Conservation (phyloP, 2,888 invertebrate species). For the Scaeva pyrastri region DNA sequence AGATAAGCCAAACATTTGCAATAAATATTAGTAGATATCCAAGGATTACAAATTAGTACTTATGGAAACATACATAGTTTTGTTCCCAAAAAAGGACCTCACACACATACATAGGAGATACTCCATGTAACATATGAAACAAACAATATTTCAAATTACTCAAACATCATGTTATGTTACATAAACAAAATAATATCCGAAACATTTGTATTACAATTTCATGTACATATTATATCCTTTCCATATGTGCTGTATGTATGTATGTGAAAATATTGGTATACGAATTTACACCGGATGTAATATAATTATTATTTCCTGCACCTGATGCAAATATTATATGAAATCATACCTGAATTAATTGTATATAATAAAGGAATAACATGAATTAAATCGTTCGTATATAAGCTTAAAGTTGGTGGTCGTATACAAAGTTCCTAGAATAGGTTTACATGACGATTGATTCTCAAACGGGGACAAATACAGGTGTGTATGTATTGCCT, state of each 20-base stretch:
- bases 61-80: not conserved
- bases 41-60: not conserved
- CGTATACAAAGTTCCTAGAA: not conserved
- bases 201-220: not conserved
- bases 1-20: not conserved
- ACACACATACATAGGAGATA: not conserved
- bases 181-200: not conserved
- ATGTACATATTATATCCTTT: not conserved
- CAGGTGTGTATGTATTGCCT: too few relatives aligned
- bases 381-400: not conserved
- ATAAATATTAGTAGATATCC: not conserved
- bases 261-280: not conserved
- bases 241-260: not conserved
- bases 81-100: not conserved
- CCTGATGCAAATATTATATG: not conserved
- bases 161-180: not conserved
- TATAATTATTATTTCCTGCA: not conserved
- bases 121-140: not conserved
- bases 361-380: constrained; percentile 13
- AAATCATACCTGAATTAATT: constrained; percentile 19
- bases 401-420: not conserved
- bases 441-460: not conserved
- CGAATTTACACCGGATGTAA: not conserved
- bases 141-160: constrained; percentile 7
- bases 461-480: not conserved